Percentiles rank a stretch among this genome's conserved stretches.
Conservation (phyloP, 2,888 invertebrate genomes). For the Punctoribates punctum region DNA sequence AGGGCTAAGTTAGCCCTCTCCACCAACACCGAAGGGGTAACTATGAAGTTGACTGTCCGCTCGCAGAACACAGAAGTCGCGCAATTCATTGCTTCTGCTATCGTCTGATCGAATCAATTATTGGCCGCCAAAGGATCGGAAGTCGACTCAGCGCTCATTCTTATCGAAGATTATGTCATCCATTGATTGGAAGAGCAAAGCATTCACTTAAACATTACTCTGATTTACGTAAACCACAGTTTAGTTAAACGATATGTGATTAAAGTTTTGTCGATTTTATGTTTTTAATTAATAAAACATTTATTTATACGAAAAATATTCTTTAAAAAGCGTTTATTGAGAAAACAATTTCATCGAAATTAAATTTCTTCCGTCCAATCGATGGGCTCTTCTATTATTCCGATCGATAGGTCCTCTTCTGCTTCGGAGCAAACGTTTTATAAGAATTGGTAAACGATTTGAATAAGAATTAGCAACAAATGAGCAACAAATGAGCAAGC, state of each 20-base stretch:
- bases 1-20: constrained; percentile 73
- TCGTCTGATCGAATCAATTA: constrained; percentile 56
- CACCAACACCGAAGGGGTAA: constrained; percentile 69
- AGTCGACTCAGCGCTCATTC: neutral
- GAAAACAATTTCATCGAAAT: too few species aligned
- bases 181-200: neutral
- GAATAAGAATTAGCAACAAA: too few species aligned
- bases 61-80: constrained; percentile 80
- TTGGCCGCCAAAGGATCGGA: neutral
- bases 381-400: too few species aligned
- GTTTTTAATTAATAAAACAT: neutral
- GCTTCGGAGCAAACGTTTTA: too few species aligned
- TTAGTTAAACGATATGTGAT: neutral
- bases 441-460: too few species aligned
- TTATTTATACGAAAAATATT: neutral
- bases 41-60: constrained; percentile 86
- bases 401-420: too few species aligned
- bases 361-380: too few species aligned
- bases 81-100: constrained; percentile 77
- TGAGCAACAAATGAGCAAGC: too few species aligned
- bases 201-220: neutral
- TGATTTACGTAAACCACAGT: neutral
- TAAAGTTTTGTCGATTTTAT: neutral
- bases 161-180: neutral
- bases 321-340: neutral